These are phyloP conservation scores for Lepidurus apus DNA, from an alignment of 1,140 invertebrate genomes.

Conservation along the genomic window DNA sequence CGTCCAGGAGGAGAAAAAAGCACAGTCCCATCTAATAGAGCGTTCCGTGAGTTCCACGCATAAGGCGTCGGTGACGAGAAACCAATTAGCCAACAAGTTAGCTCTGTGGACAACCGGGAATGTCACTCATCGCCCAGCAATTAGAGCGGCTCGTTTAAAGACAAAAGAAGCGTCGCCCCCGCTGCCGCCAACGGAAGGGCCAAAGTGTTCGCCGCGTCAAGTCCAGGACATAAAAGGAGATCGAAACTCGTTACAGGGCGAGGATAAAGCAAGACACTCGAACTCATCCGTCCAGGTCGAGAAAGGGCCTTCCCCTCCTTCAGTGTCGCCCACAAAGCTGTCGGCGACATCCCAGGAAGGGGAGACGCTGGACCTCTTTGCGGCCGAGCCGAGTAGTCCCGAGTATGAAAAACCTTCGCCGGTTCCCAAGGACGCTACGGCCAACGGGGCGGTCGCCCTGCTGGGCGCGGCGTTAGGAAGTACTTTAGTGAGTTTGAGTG, in stretches of 20 bases:
- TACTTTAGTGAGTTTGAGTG: constrained; percentile 16
- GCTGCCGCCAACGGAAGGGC: background rate
- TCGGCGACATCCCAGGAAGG: background rate
- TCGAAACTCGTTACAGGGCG: constrained; percentile 1
- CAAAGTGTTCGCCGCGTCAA: background rate
- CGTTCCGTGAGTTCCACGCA: background rate
- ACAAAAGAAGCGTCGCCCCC: background rate
- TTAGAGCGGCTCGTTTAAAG: constrained; percentile 21
- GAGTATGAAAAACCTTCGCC: background rate
- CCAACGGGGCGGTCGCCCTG: background rate
- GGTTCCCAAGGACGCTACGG: background rate
- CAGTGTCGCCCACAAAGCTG: background rate
- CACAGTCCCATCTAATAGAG: constrained; percentile 64
- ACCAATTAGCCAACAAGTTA: constrained; percentile 20
- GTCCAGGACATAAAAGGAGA: background rate
- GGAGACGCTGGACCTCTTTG: background rate
- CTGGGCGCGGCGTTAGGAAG: background rate
- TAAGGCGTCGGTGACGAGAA: background rate
- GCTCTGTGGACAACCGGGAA: background rate
- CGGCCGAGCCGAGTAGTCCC: background rate
- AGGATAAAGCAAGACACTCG: background rate
- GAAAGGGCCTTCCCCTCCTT: background rate
- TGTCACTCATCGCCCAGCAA: background rate
- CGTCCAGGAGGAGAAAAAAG: constrained; percentile 75
- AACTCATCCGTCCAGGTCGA: constrained; percentile 1